phyloP scores from a whole-genome alignment of 2,113 vertebrate species.

The human (Homo sapiens) region GRCh38 chr1:111825001-111825500 shows the following conservation, averaged over 20 bases:
- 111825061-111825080: background rate
- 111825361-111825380: background rate
- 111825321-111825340: background rate
- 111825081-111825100: background rate
- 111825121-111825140: background rate
- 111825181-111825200: background rate
- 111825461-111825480: background rate
- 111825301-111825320: background rate
- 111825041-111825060: background rate
- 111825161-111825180: background rate
- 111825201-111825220: background rate
- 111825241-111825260: background rate
- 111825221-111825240: background rate
- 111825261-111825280: no score
- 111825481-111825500: background rate
- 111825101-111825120: background rate
- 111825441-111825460: background rate
- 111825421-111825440: background rate
- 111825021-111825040: background rate
- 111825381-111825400: accelerated
- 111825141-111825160: background rate
- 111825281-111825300: background rate
- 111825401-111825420: background rate
- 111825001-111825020: no score
- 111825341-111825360: background rate